These are phyloP conservation scores for Copidosoma aretas DNA, from an alignment of 2,888 invertebrate species.

Conservation along the genomic window DNA sequence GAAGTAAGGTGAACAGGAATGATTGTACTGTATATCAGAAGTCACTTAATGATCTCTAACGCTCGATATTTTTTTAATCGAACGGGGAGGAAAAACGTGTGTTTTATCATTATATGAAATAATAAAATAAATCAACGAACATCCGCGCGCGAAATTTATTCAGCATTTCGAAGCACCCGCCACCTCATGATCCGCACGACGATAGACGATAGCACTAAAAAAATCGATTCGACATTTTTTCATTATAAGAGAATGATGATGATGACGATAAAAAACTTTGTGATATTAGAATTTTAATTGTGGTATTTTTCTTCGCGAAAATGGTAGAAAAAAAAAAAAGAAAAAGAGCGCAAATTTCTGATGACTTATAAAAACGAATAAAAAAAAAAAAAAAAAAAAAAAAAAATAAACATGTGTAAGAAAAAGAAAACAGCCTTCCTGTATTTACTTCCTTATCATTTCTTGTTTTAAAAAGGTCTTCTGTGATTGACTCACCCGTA, in stretches of 20 bases:
- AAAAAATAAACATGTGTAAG: constrained; percentile 30
- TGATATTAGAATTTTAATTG: constrained; percentile 45
- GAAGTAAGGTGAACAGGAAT: constrained; percentile 8
- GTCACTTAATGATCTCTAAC: constrained; percentile 15
- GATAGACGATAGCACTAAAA: constrained; percentile 13
- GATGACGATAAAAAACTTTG: constrained; percentile 35
- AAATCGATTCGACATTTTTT: constrained; percentile 31
- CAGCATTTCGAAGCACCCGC: constrained; percentile 26
- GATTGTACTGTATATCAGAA: constrained; percentile 16
- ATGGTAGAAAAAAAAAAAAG: constrained; percentile 2
- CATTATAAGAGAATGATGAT: constrained; percentile 20
- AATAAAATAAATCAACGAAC: constrained; percentile 37
- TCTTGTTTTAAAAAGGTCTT: background rate
- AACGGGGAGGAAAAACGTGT: constrained; percentile 34
- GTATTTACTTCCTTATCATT: constrained; percentile 38
- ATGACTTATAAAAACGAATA: constrained; percentile 28
- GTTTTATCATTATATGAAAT: background rate
- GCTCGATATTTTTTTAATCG: constrained; percentile 40
- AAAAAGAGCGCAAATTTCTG: constrained; percentile 36
- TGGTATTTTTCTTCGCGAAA: constrained; percentile 24
- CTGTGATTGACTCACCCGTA: too few relatives aligned
- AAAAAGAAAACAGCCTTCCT: constrained; percentile 46
- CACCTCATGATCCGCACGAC: constrained; percentile 25
- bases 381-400: constrained; percentile 22
- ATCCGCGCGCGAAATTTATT: constrained; percentile 26